Conservation (phyloP, 2,113 vertebrate species). For the Cervus canadensis region DNA sequence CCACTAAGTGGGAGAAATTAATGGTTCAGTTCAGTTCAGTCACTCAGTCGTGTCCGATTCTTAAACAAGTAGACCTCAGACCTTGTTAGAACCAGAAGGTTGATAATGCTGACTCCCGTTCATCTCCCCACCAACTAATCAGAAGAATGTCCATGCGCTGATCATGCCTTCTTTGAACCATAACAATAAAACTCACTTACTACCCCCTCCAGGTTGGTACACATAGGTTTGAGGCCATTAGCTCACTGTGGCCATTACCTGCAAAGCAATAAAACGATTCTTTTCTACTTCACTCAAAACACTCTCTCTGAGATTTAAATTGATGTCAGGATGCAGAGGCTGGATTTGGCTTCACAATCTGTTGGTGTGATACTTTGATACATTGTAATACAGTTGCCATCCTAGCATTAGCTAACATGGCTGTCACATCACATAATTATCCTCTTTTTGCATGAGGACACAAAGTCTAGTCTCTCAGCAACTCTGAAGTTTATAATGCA, state of each 20-base stretch:
- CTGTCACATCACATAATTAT: not conserved
- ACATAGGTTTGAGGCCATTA: not conserved
- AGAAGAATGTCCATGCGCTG: not conserved
- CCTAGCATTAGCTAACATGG: not conserved
- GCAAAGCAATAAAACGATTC: not conserved
- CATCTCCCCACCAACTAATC: not conserved
- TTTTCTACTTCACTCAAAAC: not conserved
- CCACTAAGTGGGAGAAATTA: not conserved
- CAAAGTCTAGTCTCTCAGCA: not conserved
- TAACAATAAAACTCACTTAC: not conserved
- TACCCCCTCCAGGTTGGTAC: not conserved
- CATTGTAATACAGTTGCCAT: not conserved
- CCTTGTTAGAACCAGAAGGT: not conserved
- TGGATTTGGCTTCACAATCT: not conserved
- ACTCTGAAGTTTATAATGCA: not conserved
- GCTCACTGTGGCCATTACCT: not conserved
- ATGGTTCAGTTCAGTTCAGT: too few relatives aligned
- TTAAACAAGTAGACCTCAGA: not conserved
- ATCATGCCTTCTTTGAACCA: not conserved
- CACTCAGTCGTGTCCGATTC: too few relatives aligned
- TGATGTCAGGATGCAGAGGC: accelerated
- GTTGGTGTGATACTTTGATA: not conserved
- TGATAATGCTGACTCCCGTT: not conserved
- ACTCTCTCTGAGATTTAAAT: not conserved
- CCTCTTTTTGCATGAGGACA: not conserved